Evolutionary conservation across 1,140 invertebrate genomes (phyloP), one percentile per base, ranked within the genome.

Genomic region (Neodiprion pinetum): DNA sequence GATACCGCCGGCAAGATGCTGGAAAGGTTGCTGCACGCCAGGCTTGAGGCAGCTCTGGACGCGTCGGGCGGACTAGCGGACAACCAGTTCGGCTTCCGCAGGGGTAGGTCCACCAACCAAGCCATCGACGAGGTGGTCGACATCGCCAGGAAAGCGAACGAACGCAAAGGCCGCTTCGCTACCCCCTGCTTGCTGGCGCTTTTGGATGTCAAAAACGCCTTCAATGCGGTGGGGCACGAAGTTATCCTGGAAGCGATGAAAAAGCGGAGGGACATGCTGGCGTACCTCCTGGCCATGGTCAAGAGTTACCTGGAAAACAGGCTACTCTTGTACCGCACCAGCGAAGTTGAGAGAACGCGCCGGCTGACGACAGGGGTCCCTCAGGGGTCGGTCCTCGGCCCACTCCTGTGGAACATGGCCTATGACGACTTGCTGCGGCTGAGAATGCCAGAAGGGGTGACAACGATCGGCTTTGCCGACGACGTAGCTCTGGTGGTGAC

Each of bases 1-100:
- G 80, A 87, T 17, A 73, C 82, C 1, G 48, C 85, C 3, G 84
- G 84, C 0, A 88, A 89, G 66, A 67, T 86, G 0, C 66, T 84
- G 7, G 86, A 88, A 67, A 78, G 84, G 5, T 65, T 88, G 0
- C 76, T 88, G 0, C 23, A 80, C 7, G 65, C 72, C 3, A 73
- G 77, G 53, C 21, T 86, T 72, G 70, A 77, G 70, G 23, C 78
- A 77, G 48, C 74, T n/a, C 9, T 78, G 72, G 28, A 70, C 48
- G 17, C 40, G 48, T 78, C 48, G 14, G 77, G 67, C 7, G 77
- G 71, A 12, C 28, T 85, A 1, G 75, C 82, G 3, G 48, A 75
- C 0, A 71, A 71, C 9, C 87, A 89, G 78, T 85, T 83, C 67
- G 82, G 83, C 2, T 83, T 85, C 74, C 69, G 75, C 0, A 75